A percentile compares a stretch with the other conserved stretches of the same genome.
phyloP scores from a whole-genome alignment of 2,113 vertebrate genomes.

The Reinhardtius hippoglossoides region DNA sequence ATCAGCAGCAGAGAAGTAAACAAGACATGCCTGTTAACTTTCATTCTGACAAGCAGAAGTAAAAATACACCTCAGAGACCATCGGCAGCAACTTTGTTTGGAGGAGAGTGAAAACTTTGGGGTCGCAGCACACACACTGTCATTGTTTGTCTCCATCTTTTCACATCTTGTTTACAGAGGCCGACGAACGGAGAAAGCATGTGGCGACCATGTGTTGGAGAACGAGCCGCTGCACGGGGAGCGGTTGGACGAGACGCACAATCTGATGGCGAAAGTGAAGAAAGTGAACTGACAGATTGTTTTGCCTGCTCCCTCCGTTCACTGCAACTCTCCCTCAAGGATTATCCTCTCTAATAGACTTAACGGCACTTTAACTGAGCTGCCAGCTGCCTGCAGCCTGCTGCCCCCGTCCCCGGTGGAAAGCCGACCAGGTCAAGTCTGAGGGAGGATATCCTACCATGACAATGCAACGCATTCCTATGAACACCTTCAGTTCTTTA shows the following conservation, averaged over 20 bases:
- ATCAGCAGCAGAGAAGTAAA: slow-evolving; percentile 1
- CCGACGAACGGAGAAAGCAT: slow-evolving; percentile 53
- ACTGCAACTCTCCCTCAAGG: slow-evolving; percentile 64
- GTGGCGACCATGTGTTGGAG: slow-evolving; percentile 62
- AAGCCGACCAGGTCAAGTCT: slow-evolving; percentile 59
- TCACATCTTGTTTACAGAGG: slow-evolving; percentile 25
- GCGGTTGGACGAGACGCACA: slow-evolving; percentile 1
- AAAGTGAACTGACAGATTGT: slow-evolving; percentile 63
- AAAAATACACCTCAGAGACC: background rate
- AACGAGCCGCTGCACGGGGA: slow-evolving; percentile 21
- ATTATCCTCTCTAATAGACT: slow-evolving; percentile 82
- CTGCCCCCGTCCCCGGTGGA: slow-evolving; percentile 59
- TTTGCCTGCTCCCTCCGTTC: slow-evolving; percentile 55
- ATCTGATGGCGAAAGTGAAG: slow-evolving; percentile 49
- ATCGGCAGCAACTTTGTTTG: background rate
- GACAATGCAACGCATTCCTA: slow-evolving; percentile 54
- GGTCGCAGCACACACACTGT: background rate
- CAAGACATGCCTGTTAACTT: slow-evolving; percentile 13
- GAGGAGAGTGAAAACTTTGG: background rate
- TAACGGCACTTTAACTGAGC: slow-evolving; percentile 80
- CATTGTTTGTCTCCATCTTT: background rate
- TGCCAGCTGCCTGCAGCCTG: slow-evolving; percentile 79
- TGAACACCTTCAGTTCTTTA: background rate
- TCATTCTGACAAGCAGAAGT: background rate
- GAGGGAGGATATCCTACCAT: slow-evolving; percentile 52